These are phyloP conservation scores for Poeciliopsis retropinna DNA, from an alignment of 2,113 vertebrate genomes.

Conservation along the genomic window DNA sequence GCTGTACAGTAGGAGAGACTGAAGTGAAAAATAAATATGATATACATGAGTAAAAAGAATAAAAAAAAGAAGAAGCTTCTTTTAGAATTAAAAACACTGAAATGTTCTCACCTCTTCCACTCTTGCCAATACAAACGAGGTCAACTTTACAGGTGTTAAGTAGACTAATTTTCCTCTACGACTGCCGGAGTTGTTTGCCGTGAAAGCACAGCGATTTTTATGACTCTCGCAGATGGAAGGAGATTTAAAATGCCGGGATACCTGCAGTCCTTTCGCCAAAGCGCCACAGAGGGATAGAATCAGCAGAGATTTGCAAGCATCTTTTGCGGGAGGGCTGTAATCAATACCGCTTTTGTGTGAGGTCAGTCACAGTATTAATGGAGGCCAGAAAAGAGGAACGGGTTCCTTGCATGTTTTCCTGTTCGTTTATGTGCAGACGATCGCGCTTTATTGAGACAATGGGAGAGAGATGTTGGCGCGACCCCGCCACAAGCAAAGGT, in stretches of 20 bases:
- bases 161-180: constrained; percentile 3
- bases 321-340: constrained; percentile 37
- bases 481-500: constrained; percentile 48
- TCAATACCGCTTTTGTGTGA: constrained; percentile 53
- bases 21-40: constrained; percentile 10
- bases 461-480: constrained; percentile 55
- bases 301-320: constrained; percentile 29
- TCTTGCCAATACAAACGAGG: constrained; percentile 10
- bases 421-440: constrained; percentile 36
- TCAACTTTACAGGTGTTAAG: constrained; percentile 16
- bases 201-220: constrained; percentile 5
- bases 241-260: constrained; percentile 1
- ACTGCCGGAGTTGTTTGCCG: neutral
- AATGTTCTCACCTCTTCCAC: neutral
- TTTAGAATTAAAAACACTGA: constrained; percentile 23
- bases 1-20: neutral
- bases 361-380: constrained; percentile 50
- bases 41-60: no score
- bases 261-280: constrained; percentile 1
- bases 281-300: constrained; percentile 12
- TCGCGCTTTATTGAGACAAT: constrained; percentile 57
- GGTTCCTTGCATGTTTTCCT: constrained; percentile 38
- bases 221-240: neutral
- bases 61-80: constrained; percentile 4
- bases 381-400: constrained; percentile 25